Conservation (phyloP, 2,888 invertebrate genomes). For the Adelognathus sp. region DNA sequence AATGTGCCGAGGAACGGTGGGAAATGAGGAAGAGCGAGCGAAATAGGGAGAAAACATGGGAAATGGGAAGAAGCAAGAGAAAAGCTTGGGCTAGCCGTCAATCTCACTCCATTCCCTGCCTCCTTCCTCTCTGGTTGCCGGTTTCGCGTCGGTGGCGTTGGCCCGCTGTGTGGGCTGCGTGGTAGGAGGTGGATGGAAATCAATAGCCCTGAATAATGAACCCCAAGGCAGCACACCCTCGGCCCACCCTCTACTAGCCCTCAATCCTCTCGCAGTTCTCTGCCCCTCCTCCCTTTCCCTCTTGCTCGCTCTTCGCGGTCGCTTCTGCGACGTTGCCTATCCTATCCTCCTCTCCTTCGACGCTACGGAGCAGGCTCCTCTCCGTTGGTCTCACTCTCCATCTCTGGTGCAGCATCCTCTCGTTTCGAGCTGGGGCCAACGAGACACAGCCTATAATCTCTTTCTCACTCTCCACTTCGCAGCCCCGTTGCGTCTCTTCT, state of each 20-base stretch:
- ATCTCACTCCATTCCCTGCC: conserved; percentile 68
- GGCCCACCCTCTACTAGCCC: conserved; percentile 52
- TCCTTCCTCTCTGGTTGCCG: conserved; percentile 55
- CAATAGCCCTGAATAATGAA: conserved; percentile 81
- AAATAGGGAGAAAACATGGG: conserved; percentile 45
- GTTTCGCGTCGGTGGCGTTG: conserved; percentile 70
- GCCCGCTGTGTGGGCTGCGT: conserved; percentile 69
- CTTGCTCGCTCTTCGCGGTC: conserved; percentile 27
- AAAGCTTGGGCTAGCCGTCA: conserved; percentile 65
- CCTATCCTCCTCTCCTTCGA: conserved; percentile 55
- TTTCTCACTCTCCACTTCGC: background rate
- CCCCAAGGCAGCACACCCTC: conserved; percentile 74
- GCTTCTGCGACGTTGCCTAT: conserved; percentile 24
- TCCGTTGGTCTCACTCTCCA: conserved; percentile 48
- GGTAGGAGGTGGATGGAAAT: conserved; percentile 79
- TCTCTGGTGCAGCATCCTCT: conserved; percentile 50
- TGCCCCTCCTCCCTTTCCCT: conserved; percentile 34
- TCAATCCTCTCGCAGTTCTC: conserved; percentile 52
- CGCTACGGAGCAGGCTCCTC: conserved; percentile 64
- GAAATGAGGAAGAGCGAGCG: conserved; percentile 52
- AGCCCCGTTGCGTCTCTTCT: background rate
- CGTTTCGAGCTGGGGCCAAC: conserved; percentile 45
- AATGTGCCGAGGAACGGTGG: background rate
- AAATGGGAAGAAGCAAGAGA: conserved; percentile 53
- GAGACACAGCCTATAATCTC: conserved; percentile 5